phyloP scores from a whole-genome alignment of 2,888 invertebrate genomes.

The Patella pellucida region DNA sequence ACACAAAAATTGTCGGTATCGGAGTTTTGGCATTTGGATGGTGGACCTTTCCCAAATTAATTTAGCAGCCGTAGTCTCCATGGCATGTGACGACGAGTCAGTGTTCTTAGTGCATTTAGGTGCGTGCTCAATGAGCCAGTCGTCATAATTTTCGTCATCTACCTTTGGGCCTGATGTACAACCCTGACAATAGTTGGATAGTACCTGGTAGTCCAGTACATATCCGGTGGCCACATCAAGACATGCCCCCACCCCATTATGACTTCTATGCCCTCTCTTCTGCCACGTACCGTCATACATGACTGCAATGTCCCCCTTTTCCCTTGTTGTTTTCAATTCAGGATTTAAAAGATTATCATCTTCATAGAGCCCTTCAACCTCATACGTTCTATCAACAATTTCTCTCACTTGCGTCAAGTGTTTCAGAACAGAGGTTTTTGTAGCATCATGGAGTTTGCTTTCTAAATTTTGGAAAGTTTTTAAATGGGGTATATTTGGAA shows the following conservation, averaged over 20 bases:
- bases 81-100: not conserved
- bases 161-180: not conserved
- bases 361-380: not conserved
- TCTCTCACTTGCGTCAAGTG: not conserved
- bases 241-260: not conserved
- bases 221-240: not conserved
- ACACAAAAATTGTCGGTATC: not conserved
- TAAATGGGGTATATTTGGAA: not conserved
- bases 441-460: not conserved
- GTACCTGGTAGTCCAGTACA: not conserved
- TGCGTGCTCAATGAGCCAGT: not conserved
- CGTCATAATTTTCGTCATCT: not conserved
- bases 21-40: not conserved
- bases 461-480: not conserved
- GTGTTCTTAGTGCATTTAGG: not conserved
- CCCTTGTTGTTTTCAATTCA: not conserved
- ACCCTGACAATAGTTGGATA: not conserved
- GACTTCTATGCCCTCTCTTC: not conserved
- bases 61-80: not conserved
- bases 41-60: not conserved
- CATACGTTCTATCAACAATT: not conserved
- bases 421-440: not conserved
- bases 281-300: not conserved
- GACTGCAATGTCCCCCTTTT: not conserved
- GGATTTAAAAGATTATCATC: not conserved